Evolutionary conservation across 2,797 vertebrate genomes (phyloP).

Genomic region (Callimico goeldii): DNA sequence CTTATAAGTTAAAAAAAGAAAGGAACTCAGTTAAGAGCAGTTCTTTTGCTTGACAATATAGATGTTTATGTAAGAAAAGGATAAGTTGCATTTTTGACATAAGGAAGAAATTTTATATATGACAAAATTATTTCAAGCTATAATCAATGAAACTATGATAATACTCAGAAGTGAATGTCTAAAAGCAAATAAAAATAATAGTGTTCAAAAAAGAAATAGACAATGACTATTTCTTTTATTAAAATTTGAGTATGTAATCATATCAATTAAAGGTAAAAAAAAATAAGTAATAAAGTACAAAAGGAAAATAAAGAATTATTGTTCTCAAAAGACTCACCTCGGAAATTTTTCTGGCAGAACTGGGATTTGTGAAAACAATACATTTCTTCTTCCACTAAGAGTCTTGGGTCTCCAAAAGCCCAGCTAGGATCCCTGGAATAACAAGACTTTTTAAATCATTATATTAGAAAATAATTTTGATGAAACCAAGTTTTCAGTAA

Average conservation of each 20-base stretch:
- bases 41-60: neutral
- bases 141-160: neutral
- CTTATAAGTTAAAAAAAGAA: neutral
- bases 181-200: neutral
- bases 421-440: neutral
- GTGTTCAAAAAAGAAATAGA: neutral
- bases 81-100: neutral
- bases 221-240: neutral
- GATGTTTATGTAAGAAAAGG: too few relatives aligned
- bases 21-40: neutral
- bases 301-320: neutral
- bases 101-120: neutral
- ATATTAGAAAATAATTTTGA: neutral
- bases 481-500: neutral
- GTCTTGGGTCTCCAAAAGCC: neutral
- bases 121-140: neutral
- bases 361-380: neutral
- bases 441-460: neutral
- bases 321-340: neutral
- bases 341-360: neutral
- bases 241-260: neutral
- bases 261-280: neutral
- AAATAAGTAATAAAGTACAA: too few relatives aligned
- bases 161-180: neutral
- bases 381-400: neutral